Base-by-base conservation (phyloP, 2,113 vertebrate genomes). In the Oostethus manadensis region DNA sequence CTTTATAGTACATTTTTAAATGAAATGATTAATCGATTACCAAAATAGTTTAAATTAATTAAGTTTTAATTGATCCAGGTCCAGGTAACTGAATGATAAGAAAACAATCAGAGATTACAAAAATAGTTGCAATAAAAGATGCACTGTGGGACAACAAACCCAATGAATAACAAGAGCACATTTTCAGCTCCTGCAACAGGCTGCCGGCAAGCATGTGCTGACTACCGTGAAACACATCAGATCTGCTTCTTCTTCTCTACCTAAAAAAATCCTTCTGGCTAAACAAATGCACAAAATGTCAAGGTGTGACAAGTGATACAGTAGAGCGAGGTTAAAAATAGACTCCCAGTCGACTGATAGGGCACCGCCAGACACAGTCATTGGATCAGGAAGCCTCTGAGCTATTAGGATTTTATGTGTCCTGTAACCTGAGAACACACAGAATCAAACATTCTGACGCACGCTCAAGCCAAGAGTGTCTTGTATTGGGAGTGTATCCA, bases 71-170 rank as follows among this genome's bases (percentile, higher is more conserved):
- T n/a, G n/a, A n/a, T n/a, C n/a, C n/a, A n/a, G 87, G 91, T 93
- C 90, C 91, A 91, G 90, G 70, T 49, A 72, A 86, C 88, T 40
- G 1, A 40, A 13, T 40, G 93, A 95, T 94, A 93, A 95, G 94
- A 91, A 93, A 93, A 88, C 90, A 83, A 94, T 96, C 92, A 90
- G 85, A 66, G 44, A 58, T 46, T 65, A 47, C 55, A 75, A 74
- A 54, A 49, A 26, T 64, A 82, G 76, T 71, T 60, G 68, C 40
- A 74, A 68, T 72, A 56, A 82, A 84, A 68, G 23, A 3, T 38
- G 51, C 44, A 64, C 66, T 4, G 13, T 3, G 1, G 61, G 42
- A 51, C 48, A 49, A 62, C 65, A 26, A 35, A 54, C 44, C 49
- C 73, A 77, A 78, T 65, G 66, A 82, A 64, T 56, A 57, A 54